Evolutionary conservation across 2,113 vertebrate genomes (phyloP).

Genomic region (Serilophus lunatus): DNA sequence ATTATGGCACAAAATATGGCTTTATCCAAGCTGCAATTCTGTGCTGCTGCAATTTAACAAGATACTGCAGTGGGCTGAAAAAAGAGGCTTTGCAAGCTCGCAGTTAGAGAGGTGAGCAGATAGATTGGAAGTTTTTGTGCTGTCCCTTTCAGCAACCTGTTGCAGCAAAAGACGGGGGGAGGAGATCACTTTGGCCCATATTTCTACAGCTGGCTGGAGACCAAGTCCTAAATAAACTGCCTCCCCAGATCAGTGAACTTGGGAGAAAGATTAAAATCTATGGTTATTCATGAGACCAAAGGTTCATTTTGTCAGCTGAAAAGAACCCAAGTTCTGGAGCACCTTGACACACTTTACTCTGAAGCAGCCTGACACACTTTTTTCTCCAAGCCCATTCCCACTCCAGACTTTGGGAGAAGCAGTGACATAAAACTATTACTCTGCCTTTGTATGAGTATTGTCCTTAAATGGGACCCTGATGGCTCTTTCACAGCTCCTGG

Average conservation of each 20-base stretch:
- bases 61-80: fast-evolving
- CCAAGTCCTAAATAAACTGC: background rate
- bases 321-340: background rate
- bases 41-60: background rate
- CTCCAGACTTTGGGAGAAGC: background rate
- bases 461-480: background rate
- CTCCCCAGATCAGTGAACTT: background rate
- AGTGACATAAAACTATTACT: background rate
- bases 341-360: background rate
- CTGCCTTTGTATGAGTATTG: background rate
- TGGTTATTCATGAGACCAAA: background rate
- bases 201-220: background rate
- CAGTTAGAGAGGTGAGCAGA: no score
- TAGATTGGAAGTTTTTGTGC: background rate
- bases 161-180: background rate
- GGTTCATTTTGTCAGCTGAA: background rate
- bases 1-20: background rate
- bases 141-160: background rate
- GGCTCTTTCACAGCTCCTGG: background rate
- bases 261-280: background rate
- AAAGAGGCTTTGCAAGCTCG: background rate
- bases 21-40: background rate
- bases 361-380: background rate
- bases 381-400: background rate
- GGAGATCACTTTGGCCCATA: background rate